Percentiles rank a stretch among this genome's conserved stretches.
phyloP scores from a whole-genome alignment of 1,140 invertebrate species.

The Hirudo medicinalis region DNA sequence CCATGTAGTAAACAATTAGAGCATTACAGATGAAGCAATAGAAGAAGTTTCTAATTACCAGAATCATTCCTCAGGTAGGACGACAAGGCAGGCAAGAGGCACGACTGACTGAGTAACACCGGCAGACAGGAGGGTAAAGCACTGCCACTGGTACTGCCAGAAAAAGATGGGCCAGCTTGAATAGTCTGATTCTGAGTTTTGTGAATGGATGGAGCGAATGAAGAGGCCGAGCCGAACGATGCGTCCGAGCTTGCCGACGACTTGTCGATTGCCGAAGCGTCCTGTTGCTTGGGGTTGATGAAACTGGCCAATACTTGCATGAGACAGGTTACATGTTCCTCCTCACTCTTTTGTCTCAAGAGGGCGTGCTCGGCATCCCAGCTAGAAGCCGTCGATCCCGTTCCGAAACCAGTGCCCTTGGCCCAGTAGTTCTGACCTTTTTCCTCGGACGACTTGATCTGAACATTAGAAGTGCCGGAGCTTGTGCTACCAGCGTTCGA shows the following conservation, averaged over 20 bases:
- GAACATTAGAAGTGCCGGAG: conserved; percentile 21
- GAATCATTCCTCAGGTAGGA: conserved; percentile 87
- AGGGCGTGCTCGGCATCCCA: conserved; percentile 90
- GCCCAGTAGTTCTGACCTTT: conserved; percentile 84
- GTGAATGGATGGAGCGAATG: neutral
- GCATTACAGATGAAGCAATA: too few relatives aligned
- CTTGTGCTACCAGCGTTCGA: neutral
- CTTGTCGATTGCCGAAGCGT: conserved; percentile 23
- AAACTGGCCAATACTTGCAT: conserved; percentile 65
- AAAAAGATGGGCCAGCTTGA: neutral
- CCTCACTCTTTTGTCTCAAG: conserved; percentile 71
- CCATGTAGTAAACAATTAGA: too few relatives aligned
- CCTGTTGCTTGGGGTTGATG: conserved; percentile 56
- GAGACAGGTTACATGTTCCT: conserved; percentile 77
- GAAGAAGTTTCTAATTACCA: conserved; percentile 39
- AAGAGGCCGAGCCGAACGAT: neutral
- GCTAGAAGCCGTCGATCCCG: conserved; percentile 79
- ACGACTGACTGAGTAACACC: conserved; percentile 63
- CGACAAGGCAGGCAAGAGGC: conserved; percentile 69
- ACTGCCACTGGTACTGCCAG: conserved; percentile 24
- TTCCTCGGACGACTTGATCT: conserved; percentile 29
- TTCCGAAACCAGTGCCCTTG: conserved; percentile 82
- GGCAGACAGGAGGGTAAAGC: conserved; percentile 48
- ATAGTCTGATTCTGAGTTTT: neutral
- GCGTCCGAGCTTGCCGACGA: neutral